Evolutionary conservation across 1,140 invertebrate species (phyloP).

Genomic region (Nymphalis io): DNA sequence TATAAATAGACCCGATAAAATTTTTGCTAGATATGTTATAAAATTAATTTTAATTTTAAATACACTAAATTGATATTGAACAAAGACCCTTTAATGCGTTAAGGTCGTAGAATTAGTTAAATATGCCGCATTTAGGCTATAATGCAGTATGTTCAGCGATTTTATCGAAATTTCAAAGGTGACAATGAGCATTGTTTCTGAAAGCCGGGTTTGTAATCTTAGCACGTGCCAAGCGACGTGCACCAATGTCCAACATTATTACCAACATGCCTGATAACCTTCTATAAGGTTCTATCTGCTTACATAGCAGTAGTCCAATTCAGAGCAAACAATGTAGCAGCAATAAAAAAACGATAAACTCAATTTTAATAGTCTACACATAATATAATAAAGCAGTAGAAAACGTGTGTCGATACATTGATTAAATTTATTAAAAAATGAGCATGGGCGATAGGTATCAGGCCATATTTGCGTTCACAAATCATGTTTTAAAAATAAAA

Average conservation of each 20-base stretch:
- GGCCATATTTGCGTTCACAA: too few species aligned
- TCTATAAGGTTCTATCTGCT: background rate
- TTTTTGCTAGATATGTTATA: too few species aligned
- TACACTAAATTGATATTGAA: background rate
- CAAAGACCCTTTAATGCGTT: background rate
- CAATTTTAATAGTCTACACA: too few species aligned
- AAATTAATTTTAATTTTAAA: too few species aligned
- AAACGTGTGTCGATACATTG: too few species aligned
- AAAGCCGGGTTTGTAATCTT: slow-evolving; percentile 23
- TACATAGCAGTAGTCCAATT: background rate
- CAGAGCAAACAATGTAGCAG: background rate
- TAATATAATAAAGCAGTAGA: too few species aligned
- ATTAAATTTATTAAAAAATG: too few species aligned
- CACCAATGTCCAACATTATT: slow-evolving; percentile 45
- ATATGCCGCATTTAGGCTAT: background rate
- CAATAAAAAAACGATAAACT: too few species aligned
- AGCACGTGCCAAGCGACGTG: slow-evolving; percentile 39
- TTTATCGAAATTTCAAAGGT: slow-evolving; percentile 15
- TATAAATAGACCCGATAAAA: too few species aligned
- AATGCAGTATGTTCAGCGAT: slow-evolving; percentile 1
- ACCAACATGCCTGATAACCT: slow-evolving; percentile 34
- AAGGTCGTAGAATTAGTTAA: background rate
- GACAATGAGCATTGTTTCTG: slow-evolving; percentile 21
- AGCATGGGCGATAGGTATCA: too few species aligned
- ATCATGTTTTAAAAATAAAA: too few species aligned